Percentiles rank a stretch among this genome's conserved stretches.
phyloP scores from a whole-genome alignment of 2,797 vertebrate species.

The Sylvia borin region DNA sequence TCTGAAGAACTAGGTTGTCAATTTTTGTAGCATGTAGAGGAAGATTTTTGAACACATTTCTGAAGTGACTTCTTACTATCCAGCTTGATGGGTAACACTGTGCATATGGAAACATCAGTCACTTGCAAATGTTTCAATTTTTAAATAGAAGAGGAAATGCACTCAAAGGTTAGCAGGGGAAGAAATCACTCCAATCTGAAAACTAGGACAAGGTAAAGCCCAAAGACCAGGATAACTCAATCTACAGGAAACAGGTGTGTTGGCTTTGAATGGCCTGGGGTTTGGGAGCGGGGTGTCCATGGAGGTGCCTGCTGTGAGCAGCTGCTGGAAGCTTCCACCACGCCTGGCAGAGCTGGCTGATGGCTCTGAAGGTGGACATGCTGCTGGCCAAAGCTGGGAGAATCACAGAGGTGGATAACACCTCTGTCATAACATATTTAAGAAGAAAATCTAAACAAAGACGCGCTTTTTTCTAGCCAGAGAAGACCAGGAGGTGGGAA shows the following conservation, averaged over 20 bases:
- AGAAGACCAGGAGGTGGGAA: not conserved
- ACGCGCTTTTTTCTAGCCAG: not conserved
- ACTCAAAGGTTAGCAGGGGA: not conserved
- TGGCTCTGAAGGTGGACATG: too few species aligned
- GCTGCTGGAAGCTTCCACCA: not conserved
- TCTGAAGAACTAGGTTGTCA: not conserved
- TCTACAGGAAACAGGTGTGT: not conserved
- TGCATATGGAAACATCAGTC: not conserved
- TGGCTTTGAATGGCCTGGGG: not conserved
- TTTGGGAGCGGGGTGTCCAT: accelerated
- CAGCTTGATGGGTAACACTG: not conserved
- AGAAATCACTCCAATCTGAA: not conserved
- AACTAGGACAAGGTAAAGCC: not conserved
- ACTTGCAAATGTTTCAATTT: not conserved
- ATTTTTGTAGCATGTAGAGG: not conserved
- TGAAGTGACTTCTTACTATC: not conserved
- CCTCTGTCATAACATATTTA: not conserved
- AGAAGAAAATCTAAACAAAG: not conserved
- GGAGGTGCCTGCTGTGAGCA: not conserved
- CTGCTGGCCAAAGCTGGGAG: too few species aligned
- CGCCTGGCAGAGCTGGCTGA: not conserved
- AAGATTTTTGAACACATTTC: not conserved
- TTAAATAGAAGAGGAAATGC: not conserved
- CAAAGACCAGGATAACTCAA: not conserved
- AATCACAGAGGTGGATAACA: accelerated